A percentile compares a stretch with the other conserved stretches of the same genome.
Conservation (phyloP, 2,888 invertebrate genomes). For the Saturnia japonica region DNA sequence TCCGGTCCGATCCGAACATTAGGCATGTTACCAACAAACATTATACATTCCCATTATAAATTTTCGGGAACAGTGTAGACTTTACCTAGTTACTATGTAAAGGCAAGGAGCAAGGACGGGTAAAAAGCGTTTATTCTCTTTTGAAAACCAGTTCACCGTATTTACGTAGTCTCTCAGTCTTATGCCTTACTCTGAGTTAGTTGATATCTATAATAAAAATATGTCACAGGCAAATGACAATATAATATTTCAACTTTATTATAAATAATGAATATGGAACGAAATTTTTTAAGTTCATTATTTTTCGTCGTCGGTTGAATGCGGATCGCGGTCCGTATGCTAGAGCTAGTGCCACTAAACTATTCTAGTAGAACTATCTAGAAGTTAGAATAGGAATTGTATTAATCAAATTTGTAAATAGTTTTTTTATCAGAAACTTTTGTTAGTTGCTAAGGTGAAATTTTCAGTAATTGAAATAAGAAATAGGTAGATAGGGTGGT, state of each 20-base stretch:
- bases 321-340: background rate
- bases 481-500: background rate
- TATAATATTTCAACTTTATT: background rate
- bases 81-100: conserved; percentile 77
- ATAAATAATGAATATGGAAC: background rate
- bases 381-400: background rate
- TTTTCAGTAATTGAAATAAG: background rate
- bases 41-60: conserved; percentile 62
- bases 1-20: too few relatives aligned
- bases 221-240: conserved; percentile 14
- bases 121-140: conserved; percentile 76
- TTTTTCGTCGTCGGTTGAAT: background rate
- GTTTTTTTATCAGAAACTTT: background rate
- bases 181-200: conserved; percentile 70
- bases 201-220: conserved; percentile 35
- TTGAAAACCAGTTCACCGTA: conserved; percentile 74
- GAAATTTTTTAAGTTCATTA: background rate
- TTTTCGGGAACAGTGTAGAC: conserved; percentile 53
- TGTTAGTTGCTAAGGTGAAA: background rate
- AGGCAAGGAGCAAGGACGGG: conserved; percentile 82
- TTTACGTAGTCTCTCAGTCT: conserved; percentile 79
- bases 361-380: background rate
- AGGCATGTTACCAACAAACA: conserved; percentile 25
- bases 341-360: background rate
- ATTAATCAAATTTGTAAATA: background rate